These are phyloP conservation scores for Agonopterix alstromeriana DNA, from an alignment of 2,888 invertebrate genomes.

Conservation along the genomic window DNA sequence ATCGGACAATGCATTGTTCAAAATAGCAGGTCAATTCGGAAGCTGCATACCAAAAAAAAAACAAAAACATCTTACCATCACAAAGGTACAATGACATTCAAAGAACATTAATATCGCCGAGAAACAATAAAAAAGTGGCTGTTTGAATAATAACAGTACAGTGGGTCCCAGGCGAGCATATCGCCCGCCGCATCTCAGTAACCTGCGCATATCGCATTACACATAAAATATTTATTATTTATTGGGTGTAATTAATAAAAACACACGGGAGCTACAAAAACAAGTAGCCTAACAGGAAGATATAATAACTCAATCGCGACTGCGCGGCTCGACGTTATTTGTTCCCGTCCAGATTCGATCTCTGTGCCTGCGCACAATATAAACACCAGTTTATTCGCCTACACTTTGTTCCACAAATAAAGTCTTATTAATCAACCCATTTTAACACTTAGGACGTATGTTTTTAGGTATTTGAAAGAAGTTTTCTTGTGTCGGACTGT, in stretches of 20 bases:
- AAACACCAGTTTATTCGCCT: conserved; percentile 40
- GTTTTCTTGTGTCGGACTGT: no score
- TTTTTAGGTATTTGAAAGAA: no score
- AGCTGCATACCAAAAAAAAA: conserved; percentile 24
- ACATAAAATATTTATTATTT: conserved; percentile 76
- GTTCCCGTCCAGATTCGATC: conserved; percentile 73
- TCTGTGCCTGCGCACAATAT: conserved; percentile 35
- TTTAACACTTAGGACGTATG: no score
- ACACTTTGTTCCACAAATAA: conserved; percentile 3
- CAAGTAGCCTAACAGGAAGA: conserved; percentile 74
- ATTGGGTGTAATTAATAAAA: conserved; percentile 74
- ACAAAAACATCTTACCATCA: conserved; percentile 30
- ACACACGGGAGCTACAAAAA: conserved; percentile 71
- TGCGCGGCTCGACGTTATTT: conserved; percentile 62
- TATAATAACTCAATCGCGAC: conserved; percentile 76
- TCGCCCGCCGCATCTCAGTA: conserved; percentile 54
- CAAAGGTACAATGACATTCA: conserved; percentile 23
- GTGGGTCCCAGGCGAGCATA: conserved; percentile 45
- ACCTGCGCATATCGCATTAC: conserved; percentile 68
- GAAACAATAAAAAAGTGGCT: conserved; percentile 58
- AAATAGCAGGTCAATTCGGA: conserved; percentile 36
- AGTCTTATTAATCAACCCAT: no score
- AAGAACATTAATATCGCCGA: conserved; percentile 45
- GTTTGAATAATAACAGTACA: conserved; percentile 63
- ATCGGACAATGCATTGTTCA: no score